Percentiles rank a stretch among this genome's conserved stretches.
Evolutionary conservation across 1,140 invertebrate genomes (phyloP).

Genomic region (Drosophila nebulosa): DNA sequence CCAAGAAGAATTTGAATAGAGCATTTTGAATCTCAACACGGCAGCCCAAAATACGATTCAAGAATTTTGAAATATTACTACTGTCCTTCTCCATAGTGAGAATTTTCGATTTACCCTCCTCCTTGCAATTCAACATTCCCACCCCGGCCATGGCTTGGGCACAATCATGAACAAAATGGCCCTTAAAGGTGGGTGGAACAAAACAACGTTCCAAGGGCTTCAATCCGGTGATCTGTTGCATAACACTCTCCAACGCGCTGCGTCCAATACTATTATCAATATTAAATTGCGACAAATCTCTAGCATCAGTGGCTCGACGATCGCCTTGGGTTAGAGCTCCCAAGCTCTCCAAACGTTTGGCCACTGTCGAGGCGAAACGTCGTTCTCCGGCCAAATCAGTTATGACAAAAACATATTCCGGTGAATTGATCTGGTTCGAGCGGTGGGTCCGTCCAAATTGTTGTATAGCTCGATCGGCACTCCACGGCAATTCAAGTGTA

Average conservation of each 20-base stretch:
- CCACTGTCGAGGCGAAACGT: conserved; percentile 96
- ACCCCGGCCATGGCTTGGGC: conserved; percentile 93
- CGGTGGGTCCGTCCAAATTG: conserved; percentile 95
- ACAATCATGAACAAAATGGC: conserved; percentile 96
- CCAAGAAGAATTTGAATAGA: conserved; percentile 98
- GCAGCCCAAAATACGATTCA: conserved; percentile 98
- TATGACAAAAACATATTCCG: conserved; percentile 99
- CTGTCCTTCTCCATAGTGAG: conserved; percentile 96
- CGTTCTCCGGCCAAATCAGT: conserved; percentile 98
- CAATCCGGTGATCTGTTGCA: conserved; percentile 90
- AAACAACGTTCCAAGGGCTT: conserved; percentile 82
- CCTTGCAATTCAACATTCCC: conserved; percentile 93
- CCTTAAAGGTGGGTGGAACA: conserved; percentile 84
- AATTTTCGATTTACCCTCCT: conserved; percentile 86
- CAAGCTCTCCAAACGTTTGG: conserved; percentile 96
- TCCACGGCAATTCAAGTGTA: conserved; percentile 99
- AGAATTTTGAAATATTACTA: conserved; percentile 98
- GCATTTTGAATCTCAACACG: conserved; percentile 97
- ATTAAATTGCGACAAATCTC: conserved; percentile 98
- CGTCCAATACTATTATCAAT: conserved; percentile 98
- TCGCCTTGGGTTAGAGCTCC: conserved; percentile 99
- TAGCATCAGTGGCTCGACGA: conserved; percentile 95
- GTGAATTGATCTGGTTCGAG: conserved; percentile 94
- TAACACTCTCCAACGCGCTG: conserved; percentile 94
- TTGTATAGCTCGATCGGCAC: conserved; percentile 99